Base-by-base conservation (phyloP, 2,797 vertebrate genomes). In the Pseudotriccus pelzelni region DNA sequence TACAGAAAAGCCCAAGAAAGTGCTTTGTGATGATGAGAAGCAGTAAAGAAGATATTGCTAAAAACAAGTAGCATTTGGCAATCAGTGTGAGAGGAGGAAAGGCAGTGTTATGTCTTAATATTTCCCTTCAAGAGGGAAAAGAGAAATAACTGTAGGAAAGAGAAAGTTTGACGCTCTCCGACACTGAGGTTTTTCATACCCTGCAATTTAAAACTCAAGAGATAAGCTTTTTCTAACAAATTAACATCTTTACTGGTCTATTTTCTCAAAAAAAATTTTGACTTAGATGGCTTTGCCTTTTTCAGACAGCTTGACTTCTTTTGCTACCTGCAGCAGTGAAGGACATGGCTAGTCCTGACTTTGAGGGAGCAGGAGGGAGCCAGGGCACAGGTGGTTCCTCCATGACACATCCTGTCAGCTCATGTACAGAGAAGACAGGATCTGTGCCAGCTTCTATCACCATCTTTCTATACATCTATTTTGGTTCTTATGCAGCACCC, bases 391-490 rank as follows among this genome's bases (percentile, higher is more conserved):
- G 94, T 94, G 95, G 95, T 53, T 92, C 64, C 75, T 87, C 46
- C 3, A 2, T 56, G 81, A 46, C 83, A 80, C 53, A 82, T 90
- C 94, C 93, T 94, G 88, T 25, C 92, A 93, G 78, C 84, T 94
- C 78, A 14, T 22, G 75, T 22, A 90, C 78, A 41, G 68, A 72
- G 69, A 84, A 89, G 78, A 34, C 56, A 87, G 60, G 52, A 24
- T 77, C 30, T 10, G 52, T 12, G 56, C 94, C 94, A 94, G 39
- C 64, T 85, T 80, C 90, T 58, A 79, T 73, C 67, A 53, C 84
- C 10, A 2, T 89, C 78, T 76, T 90, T 87, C 94, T 87, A 95
- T 94, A 95, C 64, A 83, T 94, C 94, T 96, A 93, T 96, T 94
- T 92, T 77, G 49, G 89, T 77, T 93, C 72, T 43, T 50, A 53